Evolutionary conservation across 92 coral and sea anemone genomes (phyloP), one percentile per base, ranked within the genome.

Genomic region (Parazoanthus swiftii): DNA sequence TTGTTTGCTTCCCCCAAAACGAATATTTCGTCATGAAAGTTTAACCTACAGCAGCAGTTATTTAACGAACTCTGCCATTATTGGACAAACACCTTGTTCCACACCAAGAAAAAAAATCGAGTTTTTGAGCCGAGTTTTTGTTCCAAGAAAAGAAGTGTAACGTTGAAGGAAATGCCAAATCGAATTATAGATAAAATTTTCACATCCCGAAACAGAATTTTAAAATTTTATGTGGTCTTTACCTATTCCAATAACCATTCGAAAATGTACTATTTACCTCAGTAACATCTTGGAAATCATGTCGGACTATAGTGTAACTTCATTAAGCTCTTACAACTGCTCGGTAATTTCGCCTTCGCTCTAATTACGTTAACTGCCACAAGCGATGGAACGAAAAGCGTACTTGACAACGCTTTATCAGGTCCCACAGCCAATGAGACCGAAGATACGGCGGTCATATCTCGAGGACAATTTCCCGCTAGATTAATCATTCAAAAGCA

Each of bases 401-500:
- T 82, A 63, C 50, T 36, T 82, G 29, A 84, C 74, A 68, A 50
- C 65, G 33, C 58, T 48, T 6, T 26, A 70, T 48, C 70, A 11
- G 21, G 54, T 9, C 26, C 48, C 48, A 29, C 13, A 46, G 33
- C 78, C 78, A 84, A 84, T 84, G 29, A 46, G 58, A n/a, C 29
- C 39, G 14, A 23, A n/a, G 54, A 26, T 43, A 13, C 37, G 37
- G 16, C 75, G 54, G 73, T 8, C 15, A 43, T 2, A 15, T 20
- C 44, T 35, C 79, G 71, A 84, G 43, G 42, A 71, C 42, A 70
- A 71, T 71, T 82, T 38, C 37, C 63, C 85, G 33, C 39, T 83
- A 33, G 13, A 82, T 84, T 70, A 84, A n/a, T 84, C 43, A 84
- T 44, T 71, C 79, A 84, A 26, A 13, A 84, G 79, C 63, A 29